Evolutionary conservation across 2,113 vertebrate species (phyloP).

Genomic region (Xerus inauris): DNA sequence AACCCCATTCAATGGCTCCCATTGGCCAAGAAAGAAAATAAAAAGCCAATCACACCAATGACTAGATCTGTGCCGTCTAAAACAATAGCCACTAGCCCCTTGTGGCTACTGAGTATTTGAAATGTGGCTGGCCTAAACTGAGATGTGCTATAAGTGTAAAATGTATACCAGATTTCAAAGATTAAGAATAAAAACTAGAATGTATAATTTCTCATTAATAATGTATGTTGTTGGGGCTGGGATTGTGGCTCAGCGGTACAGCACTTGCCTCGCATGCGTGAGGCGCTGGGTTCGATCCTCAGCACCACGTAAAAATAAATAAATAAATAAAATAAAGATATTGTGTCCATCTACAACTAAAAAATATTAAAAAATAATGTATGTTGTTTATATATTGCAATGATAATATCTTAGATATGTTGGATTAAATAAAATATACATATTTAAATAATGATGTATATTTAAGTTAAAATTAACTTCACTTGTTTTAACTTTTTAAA

Average conservation of each 20-base stretch:
- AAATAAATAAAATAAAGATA: too few species aligned
- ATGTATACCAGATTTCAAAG: constrained; percentile 7
- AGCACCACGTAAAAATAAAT: too few species aligned
- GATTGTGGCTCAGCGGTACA: too few species aligned
- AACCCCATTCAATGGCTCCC: neutral
- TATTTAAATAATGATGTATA: too few species aligned
- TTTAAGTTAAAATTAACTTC: neutral
- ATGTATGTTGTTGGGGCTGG: neutral
- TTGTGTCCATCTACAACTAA: too few species aligned
- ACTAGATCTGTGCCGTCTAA: neutral
- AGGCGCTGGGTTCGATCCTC: too few species aligned
- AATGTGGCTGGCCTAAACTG: neutral
- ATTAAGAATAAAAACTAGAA: constrained; percentile 24
- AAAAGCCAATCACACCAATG: neutral
- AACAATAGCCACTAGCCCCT: neutral
- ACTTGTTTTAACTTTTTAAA: constrained; percentile 15
- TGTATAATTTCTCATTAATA: neutral
- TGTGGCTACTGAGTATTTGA: neutral
- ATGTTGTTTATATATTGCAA: neutral
- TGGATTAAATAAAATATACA: constrained; percentile 27
- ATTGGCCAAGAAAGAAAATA: constrained; percentile 22
- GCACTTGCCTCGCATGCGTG: too few species aligned
- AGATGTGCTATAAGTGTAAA: neutral
- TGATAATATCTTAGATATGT: neutral
- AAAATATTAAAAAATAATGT: too few species aligned